These are phyloP conservation scores for Corythoichthys haematopterus DNA, from an alignment of 2,113 vertebrate species.

Conservation along the genomic window DNA sequence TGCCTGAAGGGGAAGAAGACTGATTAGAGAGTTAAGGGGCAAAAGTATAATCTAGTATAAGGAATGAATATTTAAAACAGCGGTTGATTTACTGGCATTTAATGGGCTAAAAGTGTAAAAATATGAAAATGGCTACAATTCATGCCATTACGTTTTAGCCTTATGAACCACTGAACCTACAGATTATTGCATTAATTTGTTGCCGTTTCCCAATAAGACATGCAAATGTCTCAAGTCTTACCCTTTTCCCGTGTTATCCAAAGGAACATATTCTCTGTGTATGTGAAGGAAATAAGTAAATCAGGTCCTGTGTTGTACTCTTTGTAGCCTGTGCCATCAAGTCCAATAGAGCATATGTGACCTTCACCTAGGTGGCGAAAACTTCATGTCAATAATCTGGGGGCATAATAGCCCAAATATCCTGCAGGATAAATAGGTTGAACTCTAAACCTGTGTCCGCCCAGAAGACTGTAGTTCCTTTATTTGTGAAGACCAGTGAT, in stretches of 20 bases:
- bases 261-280: constrained; percentile 73
- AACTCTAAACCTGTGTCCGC: constrained; percentile 74
- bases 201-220: neutral
- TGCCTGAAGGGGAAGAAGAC: constrained; percentile 13
- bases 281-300: constrained; percentile 69
- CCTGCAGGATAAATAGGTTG: neutral
- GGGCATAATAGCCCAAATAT: neutral
- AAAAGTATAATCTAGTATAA: neutral
- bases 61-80: neutral
- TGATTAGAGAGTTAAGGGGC: neutral
- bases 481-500: constrained; percentile 72
- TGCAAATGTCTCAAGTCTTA: constrained; percentile 22
- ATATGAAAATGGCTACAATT: neutral
- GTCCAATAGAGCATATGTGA: constrained; percentile 73
- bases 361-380: constrained; percentile 63
- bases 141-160: neutral
- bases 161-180: neutral
- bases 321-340: constrained; percentile 77
- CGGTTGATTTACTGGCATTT: neutral
- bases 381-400: neutral
- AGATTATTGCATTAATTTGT: neutral
- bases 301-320: constrained; percentile 70
- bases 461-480: constrained; percentile 80
- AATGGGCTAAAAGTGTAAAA: neutral
- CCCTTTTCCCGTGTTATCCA: constrained; percentile 79